Evolutionary conservation across 2,888 invertebrate species (phyloP).

Genomic region (Tethea ocularis): DNA sequence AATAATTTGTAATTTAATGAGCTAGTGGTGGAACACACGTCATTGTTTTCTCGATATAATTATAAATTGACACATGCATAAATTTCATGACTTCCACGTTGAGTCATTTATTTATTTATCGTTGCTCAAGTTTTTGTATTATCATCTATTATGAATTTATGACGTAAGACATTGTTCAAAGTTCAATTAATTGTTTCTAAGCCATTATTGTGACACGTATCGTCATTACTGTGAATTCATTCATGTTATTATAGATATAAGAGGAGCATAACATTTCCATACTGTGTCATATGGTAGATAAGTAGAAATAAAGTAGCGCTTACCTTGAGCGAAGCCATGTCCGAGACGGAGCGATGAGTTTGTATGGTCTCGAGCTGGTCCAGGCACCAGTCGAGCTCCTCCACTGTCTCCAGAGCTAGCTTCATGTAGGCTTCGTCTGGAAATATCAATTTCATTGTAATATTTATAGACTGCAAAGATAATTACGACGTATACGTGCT

Average conservation of each 20-base stretch:
- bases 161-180: constrained; percentile 1
- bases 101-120: constrained; percentile 1
- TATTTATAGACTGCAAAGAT: constrained; percentile 8
- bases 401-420: constrained; percentile 97
- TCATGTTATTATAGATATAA: not conserved
- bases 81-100: constrained; percentile 2
- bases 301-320: constrained; percentile 32
- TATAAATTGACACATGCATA: not conserved
- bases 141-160: not conserved
- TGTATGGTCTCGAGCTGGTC: constrained; percentile 99
- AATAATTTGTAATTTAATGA: not conserved
- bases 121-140: not conserved
- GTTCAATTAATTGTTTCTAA: constrained; percentile 4
- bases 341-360: constrained; percentile 99
- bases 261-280: constrained; percentile 22
- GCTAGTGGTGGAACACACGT: not conserved
- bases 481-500: not conserved
- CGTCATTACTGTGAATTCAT: not conserved
- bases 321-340: constrained; percentile 99
- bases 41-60: not conserved
- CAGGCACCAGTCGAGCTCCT: constrained; percentile 99
- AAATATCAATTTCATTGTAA: constrained; percentile 53
- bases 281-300: not conserved
- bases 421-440: constrained; percentile 96
- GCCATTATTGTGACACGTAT: not conserved